Conservation (phyloP, 1,140 invertebrate genomes). For the Mylabris phalerata region DNA sequence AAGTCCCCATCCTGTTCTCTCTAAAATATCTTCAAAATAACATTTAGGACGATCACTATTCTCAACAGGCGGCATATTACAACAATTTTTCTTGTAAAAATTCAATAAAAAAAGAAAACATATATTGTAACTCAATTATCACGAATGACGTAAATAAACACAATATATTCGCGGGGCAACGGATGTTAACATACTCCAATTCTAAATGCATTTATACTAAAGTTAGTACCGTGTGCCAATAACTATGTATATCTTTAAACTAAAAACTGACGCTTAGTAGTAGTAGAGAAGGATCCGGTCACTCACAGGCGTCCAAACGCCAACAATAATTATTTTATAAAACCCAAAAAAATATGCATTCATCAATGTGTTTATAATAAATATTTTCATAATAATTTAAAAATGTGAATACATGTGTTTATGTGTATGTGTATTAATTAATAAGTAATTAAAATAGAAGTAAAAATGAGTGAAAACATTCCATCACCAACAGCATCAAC, state of each 20-base stretch:
- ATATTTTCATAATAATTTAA: background rate
- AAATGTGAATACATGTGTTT: background rate
- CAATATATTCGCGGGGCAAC: background rate
- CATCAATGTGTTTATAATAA: background rate
- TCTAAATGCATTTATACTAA: background rate
- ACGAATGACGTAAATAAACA: slow-evolving; percentile 8
- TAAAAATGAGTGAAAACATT: slow-evolving; percentile 25
- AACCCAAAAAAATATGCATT: background rate
- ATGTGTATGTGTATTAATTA: background rate
- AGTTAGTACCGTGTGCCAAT: slow-evolving; percentile 28
- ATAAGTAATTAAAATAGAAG: background rate
- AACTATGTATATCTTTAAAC: slow-evolving; percentile 20
- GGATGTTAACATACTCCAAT: background rate
- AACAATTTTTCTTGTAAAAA: background rate
- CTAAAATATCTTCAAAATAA: slow-evolving; percentile 13
- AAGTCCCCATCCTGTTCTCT: slow-evolving; percentile 26
- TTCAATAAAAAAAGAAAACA: no score
- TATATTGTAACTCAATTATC: no score
- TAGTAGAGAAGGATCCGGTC: slow-evolving; percentile 17
- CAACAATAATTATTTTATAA: slow-evolving; percentile 1
- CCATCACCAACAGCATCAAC: slow-evolving; percentile 7
- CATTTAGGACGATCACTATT: background rate
- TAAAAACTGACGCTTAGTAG: slow-evolving; percentile 13
- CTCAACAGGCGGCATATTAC: background rate
- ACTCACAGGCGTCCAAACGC: slow-evolving; percentile 23